These are phyloP conservation scores for Nylanderia fulva DNA, from an alignment of 1,140 invertebrate species.

Conservation along the genomic window DNA sequence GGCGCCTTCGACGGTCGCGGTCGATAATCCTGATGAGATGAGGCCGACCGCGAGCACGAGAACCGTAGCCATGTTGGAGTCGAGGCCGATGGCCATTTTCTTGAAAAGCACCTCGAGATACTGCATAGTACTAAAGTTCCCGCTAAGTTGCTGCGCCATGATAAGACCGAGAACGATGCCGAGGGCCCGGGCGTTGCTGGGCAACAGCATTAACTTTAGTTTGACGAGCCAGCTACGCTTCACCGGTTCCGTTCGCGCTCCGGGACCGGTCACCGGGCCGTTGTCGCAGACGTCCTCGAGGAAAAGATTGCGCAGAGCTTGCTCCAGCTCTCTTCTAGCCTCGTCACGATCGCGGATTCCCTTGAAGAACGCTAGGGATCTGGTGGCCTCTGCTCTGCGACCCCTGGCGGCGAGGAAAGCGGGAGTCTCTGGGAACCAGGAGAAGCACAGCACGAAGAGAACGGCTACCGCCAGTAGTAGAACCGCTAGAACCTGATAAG, in stretches of 20 bases:
- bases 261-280: constrained; percentile 72
- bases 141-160: constrained; percentile 92
- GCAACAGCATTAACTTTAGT: constrained; percentile 72
- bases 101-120: constrained; percentile 91
- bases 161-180: constrained; percentile 90
- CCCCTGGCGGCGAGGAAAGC: constrained; percentile 89
- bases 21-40: constrained; percentile 88
- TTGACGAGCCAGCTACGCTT: constrained; percentile 74
- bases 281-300: constrained; percentile 85
- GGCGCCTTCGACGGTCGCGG: constrained; percentile 89
- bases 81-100: constrained; percentile 86
- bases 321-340: constrained; percentile 88
- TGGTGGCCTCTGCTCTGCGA: constrained; percentile 87
- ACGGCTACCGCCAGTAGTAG: constrained; percentile 87
- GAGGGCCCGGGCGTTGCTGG: constrained; percentile 89
- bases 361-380: constrained; percentile 88
- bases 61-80: constrained; percentile 87
- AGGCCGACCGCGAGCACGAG: constrained; percentile 91
- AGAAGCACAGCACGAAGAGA: constrained; percentile 88
- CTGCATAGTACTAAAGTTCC: constrained; percentile 92
- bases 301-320: constrained; percentile 83
- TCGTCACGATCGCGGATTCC: constrained; percentile 84
- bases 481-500: constrained; percentile 86
- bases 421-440: constrained; percentile 92
- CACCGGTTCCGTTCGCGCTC: constrained; percentile 8